Evolutionary conservation across 2,113 vertebrate genomes (phyloP).

Genomic region (Leptobrachium ailaonicum): DNA sequence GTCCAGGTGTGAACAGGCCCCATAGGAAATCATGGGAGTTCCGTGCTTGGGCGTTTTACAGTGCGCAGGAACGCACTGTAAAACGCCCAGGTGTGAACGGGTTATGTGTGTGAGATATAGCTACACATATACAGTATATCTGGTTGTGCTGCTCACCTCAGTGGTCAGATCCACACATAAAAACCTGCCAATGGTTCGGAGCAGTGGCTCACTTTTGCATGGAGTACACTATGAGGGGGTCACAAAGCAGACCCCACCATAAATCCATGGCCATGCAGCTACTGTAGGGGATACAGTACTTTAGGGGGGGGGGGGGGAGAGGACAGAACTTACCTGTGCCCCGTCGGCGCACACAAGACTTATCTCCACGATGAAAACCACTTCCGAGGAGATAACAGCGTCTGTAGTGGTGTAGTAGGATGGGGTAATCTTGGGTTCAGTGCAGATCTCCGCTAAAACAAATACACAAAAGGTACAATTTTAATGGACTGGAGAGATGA

Average conservation of each 20-base stretch:
- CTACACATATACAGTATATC: too few relatives aligned
- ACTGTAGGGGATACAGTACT: background rate
- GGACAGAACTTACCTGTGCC: constrained; percentile 73
- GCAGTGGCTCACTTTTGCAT: constrained; percentile 32
- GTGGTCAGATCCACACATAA: constrained; percentile 21
- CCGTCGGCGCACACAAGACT: constrained; percentile 85
- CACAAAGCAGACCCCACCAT: constrained; percentile 21
- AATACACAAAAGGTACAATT: background rate
- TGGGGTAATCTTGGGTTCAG: constrained; percentile 82
- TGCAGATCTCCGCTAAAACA: constrained; percentile 78
- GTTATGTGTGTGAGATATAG: too few relatives aligned
- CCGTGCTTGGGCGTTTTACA: too few relatives aligned
- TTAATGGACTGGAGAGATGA: too few relatives aligned
- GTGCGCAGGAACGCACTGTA: too few relatives aligned
- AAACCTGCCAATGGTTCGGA: constrained; percentile 46
- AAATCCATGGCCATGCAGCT: constrained; percentile 32
- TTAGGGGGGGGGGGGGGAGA: too few relatives aligned
- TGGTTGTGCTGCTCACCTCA: constrained; percentile 42
- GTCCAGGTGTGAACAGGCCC: too few relatives aligned
- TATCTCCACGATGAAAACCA: constrained; percentile 89
- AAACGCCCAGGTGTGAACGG: too few relatives aligned
- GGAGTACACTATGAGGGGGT: constrained; percentile 39
- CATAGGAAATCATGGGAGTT: too few relatives aligned
- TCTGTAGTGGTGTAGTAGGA: constrained; percentile 90
- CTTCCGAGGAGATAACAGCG: constrained; percentile 87